These are phyloP conservation scores for Rhagonycha lutea DNA, from an alignment of 2,888 invertebrate genomes.

Conservation along the genomic window DNA sequence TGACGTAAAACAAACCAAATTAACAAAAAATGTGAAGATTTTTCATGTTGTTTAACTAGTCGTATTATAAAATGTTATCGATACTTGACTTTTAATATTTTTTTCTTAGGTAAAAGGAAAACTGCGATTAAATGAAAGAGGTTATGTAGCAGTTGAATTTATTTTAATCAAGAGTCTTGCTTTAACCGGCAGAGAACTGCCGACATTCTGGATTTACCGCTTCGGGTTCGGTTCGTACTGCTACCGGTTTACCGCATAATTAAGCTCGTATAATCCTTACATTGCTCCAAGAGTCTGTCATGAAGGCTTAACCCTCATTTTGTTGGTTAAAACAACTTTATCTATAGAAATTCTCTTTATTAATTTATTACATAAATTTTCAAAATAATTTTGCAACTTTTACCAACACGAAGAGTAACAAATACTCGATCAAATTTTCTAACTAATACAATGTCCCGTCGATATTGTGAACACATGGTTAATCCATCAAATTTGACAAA, in stretches of 20 bases:
- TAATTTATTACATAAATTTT: neutral
- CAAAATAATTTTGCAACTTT: neutral
- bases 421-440: neutral
- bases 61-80: neutral
- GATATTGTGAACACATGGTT: neutral
- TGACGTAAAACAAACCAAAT: neutral
- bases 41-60: neutral
- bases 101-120: constrained; percentile 9
- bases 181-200: constrained; percentile 28
- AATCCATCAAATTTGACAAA: constrained; percentile 1
- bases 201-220: constrained; percentile 41
- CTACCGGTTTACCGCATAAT: constrained; percentile 44
- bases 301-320: constrained; percentile 46
- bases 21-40: neutral
- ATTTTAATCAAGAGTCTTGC: constrained; percentile 19
- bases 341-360: constrained; percentile 20
- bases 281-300: constrained; percentile 43
- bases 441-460: neutral
- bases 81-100: neutral
- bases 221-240: constrained; percentile 36
- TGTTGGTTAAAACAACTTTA: constrained; percentile 33
- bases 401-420: neutral
- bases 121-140: constrained; percentile 12
- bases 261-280: constrained; percentile 47
- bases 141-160: constrained; percentile 20